Evolutionary conservation across 2,888 invertebrate species (phyloP), one percentile per base, ranked within the genome.

Genomic region (Cistogaster globosa): DNA sequence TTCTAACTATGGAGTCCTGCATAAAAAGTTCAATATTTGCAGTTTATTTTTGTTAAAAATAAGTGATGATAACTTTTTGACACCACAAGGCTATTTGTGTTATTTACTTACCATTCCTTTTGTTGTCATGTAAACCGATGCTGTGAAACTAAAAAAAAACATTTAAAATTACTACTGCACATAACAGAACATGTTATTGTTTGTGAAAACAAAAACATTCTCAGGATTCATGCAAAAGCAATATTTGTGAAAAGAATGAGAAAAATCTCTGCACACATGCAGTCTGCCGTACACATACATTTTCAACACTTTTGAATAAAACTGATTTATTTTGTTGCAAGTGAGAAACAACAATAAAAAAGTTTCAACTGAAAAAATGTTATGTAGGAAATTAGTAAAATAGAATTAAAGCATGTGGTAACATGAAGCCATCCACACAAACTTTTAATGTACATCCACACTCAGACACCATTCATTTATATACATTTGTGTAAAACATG

Each of bases 381-480:
- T 67, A 32, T 83, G 71, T 57, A 62, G 74, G 57, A 83, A 74
- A 83, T 83, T 83, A 63, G 78, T 63, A 55, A 63, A 68, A 74
- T 78, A 63, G 78, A 62, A 74, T 83, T 83, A 78, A 74, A 58
- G 55, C 74, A 63, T 83, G 74, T 83, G 60, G 20, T 9, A 60
- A 62, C 65, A 80, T 72, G 36, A 38, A 53, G 58, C 32, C 45
- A 18, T 45, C 36, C 32, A 32, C 20, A 58, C 57, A 55, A 32
- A 32, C 12, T 42, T 18, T 45, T 45, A 55, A 42, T 55, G 42
- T 55, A 62, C 51, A 62, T 22, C 5, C 26, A 58, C 48, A 26
- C 42, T 12, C 2, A 1, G 22, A 1, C 9, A 42, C 55, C 6
- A 57, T 45, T 26, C 42, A 63, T n/a, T 60, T 16, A 16, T 53